Percentiles rank a stretch among this genome's conserved stretches.
Evolutionary conservation across 2,113 vertebrate genomes (phyloP).

Genomic region (Condylura cristata): DNA sequence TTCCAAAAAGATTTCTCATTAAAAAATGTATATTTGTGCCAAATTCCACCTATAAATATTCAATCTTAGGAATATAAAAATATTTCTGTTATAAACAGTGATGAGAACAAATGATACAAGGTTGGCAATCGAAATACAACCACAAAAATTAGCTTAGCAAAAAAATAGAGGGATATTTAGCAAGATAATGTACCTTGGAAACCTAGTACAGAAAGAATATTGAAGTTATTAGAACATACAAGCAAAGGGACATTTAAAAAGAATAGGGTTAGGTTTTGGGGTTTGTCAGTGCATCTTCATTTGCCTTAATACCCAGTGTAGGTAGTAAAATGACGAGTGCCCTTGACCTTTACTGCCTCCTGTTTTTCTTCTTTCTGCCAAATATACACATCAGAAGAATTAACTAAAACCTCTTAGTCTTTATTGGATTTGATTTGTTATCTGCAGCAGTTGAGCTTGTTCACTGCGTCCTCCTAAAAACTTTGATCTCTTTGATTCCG

Average conservation of each 20-base stretch:
- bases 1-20: neutral
- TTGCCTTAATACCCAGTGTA: neutral
- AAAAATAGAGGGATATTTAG: neutral
- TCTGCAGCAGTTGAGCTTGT: neutral
- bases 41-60: neutral
- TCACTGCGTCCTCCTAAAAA: neutral
- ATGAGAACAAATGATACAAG: neutral
- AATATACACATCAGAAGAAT: neutral
- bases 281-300: neutral
- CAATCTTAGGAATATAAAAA: conserved; percentile 19
- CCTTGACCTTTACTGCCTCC: neutral
- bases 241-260: conserved; percentile 15
- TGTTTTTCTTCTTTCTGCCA: neutral
- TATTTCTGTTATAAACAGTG: neutral
- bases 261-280: neutral
- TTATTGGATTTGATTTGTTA: neutral
- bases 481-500: neutral
- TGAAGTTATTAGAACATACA: neutral
- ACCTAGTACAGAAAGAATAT: neutral
- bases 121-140: neutral
- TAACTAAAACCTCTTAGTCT: neutral
- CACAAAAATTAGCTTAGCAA: neutral
- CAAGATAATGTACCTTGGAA: neutral
- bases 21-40: neutral
- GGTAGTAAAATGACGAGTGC: neutral